A percentile compares a stretch with the other conserved stretches of the same genome.
phyloP scores from a whole-genome alignment of 2,113 vertebrate genomes.

The Equus quagga region DNA sequence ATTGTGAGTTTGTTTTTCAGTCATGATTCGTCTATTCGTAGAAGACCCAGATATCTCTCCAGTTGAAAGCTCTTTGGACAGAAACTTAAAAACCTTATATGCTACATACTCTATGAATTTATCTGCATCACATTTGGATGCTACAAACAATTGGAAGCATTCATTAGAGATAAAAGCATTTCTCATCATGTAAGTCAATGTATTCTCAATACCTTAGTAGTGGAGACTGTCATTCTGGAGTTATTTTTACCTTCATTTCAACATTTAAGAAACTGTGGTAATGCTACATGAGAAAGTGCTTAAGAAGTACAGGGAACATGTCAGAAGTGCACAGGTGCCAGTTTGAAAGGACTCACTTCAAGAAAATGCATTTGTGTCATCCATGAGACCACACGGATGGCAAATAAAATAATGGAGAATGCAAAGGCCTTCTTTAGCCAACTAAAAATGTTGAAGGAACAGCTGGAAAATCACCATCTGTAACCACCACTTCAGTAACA shows the following conservation, averaged over 20 bases:
- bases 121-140: too few species aligned
- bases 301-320: background rate
- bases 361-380: too few species aligned
- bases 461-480: background rate
- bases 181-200: background rate
- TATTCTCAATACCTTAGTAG: background rate
- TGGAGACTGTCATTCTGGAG: rapidly evolving
- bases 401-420: background rate
- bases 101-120: background rate
- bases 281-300: background rate
- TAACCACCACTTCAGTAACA: background rate
- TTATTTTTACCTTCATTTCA: background rate
- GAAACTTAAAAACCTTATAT: background rate
- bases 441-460: background rate
- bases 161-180: background rate
- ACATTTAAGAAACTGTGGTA: background rate
- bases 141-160: background rate
- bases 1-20: background rate
- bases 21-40: background rate
- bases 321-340: background rate
- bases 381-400: background rate
- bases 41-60: background rate
- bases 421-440: background rate
- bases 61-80: background rate
- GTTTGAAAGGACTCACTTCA: background rate